A percentile compares a stretch with the other conserved stretches of the same genome.
These are phyloP conservation scores for Phylloscopus trochiloides DNA, from an alignment of 2,113 vertebrate genomes.

Conservation along the genomic window DNA sequence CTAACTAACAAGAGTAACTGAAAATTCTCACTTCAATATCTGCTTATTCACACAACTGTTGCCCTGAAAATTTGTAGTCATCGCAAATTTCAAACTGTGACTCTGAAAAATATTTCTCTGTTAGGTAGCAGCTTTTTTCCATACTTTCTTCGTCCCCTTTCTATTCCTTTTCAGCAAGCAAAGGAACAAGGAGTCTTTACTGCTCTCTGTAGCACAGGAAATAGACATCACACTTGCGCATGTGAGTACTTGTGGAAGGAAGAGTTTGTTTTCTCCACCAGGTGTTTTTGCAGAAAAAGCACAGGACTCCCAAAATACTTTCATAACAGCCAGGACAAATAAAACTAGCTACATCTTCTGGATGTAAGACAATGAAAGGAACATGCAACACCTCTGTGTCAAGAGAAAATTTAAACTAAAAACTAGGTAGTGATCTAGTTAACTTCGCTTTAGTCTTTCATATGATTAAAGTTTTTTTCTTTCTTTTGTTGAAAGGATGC, in stretches of 20 bases:
- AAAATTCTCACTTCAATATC: background rate
- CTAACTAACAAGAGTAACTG: background rate
- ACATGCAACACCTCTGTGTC: background rate
- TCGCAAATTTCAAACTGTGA: background rate
- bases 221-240: background rate
- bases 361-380: background rate
- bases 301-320: background rate
- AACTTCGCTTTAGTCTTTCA: background rate
- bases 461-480: rapidly evolving
- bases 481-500: background rate
- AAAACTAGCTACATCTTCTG: background rate
- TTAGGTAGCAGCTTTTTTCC: background rate
- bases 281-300: background rate
- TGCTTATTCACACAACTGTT: background rate
- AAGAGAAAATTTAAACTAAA: background rate
- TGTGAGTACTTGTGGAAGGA: background rate
- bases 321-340: background rate
- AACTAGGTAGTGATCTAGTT: background rate
- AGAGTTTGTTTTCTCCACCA: background rate
- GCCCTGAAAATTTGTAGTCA: background rate
- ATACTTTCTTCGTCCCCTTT: background rate
- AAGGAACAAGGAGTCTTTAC: background rate
- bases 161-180: background rate
- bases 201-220: background rate
- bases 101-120: background rate